phyloP scores from a whole-genome alignment of 2,888 invertebrate genomes.

The Hypomecis atomaria region DNA sequence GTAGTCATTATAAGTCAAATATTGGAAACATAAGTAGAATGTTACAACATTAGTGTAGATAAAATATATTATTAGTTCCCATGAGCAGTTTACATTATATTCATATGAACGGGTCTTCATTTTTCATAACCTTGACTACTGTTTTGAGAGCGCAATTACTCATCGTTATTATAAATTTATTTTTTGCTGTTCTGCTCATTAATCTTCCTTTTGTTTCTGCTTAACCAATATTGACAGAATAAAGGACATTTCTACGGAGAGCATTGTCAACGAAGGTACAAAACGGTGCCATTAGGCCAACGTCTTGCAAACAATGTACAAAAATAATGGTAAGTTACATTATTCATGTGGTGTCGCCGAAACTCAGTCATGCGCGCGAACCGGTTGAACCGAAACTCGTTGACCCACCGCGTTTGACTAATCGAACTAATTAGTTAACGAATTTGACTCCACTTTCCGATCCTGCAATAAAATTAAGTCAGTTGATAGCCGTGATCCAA shows the following conservation, averaged over 20 bases:
- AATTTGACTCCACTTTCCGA: constrained; percentile 73
- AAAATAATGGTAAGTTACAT: constrained; percentile 61
- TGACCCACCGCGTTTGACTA: constrained; percentile 67
- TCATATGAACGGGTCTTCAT: constrained; percentile 62
- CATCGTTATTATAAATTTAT: constrained; percentile 44
- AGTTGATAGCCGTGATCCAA: constrained; percentile 64
- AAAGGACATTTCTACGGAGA: constrained; percentile 40
- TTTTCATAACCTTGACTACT: constrained; percentile 70
- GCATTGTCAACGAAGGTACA: constrained; percentile 58
- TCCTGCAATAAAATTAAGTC: constrained; percentile 56
- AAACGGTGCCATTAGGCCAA: constrained; percentile 73
- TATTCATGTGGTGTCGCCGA: constrained; percentile 71
- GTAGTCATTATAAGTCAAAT: too few relatives aligned
- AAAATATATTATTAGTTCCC: constrained; percentile 80
- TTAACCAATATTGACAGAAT: constrained; percentile 52
- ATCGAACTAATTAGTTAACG: constrained; percentile 69
- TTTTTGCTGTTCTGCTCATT: constrained; percentile 45
- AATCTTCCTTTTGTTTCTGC: constrained; percentile 48
- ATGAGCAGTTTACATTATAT: constrained; percentile 67
- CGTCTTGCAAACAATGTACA: constrained; percentile 64
- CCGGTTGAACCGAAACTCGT: constrained; percentile 62
- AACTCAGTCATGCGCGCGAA: constrained; percentile 62
- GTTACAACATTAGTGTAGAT: too few relatives aligned
- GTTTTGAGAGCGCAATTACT: constrained; percentile 59
- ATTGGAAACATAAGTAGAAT: too few relatives aligned